phyloP scores from a whole-genome alignment of 92 coral and sea anemone genomes.

The Isaurus tuberculatus region DNA sequence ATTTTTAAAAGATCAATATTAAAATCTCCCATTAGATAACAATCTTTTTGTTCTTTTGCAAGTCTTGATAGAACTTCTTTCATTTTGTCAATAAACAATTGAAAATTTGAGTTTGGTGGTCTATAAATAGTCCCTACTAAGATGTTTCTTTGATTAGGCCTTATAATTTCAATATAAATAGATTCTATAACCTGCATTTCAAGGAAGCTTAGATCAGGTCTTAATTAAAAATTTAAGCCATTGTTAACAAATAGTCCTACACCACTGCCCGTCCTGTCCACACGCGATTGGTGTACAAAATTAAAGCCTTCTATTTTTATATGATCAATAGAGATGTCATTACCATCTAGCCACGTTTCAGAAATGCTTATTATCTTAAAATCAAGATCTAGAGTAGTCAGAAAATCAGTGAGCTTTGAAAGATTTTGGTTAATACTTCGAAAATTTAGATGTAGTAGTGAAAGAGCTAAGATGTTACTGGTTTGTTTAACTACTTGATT shows the following conservation, averaged over 20 bases:
- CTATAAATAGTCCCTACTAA: conserved; percentile 46
- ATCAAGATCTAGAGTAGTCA: conserved; percentile 8
- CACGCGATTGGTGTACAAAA: conserved; percentile 43
- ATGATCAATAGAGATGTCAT: conserved; percentile 4
- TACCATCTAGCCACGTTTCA: conserved; percentile 45
- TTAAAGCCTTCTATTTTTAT: conserved; percentile 22
- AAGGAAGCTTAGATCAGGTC: conserved; percentile 27
- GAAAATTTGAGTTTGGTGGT: conserved; percentile 44
- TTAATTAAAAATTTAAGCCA: conserved; percentile 46
- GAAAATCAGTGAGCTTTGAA: conserved; percentile 24
- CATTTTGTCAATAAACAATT: conserved; percentile 24
- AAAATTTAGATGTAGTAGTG: conserved; percentile 29
- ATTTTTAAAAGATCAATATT: no score
- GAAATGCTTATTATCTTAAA: conserved; percentile 33
- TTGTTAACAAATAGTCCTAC: conserved; percentile 43
- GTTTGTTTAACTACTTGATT: conserved; percentile 38
- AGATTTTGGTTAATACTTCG: conserved; percentile 31
- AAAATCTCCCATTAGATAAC: no score
- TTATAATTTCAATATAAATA: conserved; percentile 55
- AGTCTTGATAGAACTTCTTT: conserved; percentile 9
- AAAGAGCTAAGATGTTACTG: conserved; percentile 4
- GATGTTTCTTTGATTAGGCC: conserved; percentile 47
- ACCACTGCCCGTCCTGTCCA: conserved; percentile 46
- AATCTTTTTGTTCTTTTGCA: conserved; percentile 15
- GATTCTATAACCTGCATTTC: conserved; percentile 40